phyloP scores from a whole-genome alignment of 2,113 vertebrate species.

The Oncorhynchus clarkii region DNA sequence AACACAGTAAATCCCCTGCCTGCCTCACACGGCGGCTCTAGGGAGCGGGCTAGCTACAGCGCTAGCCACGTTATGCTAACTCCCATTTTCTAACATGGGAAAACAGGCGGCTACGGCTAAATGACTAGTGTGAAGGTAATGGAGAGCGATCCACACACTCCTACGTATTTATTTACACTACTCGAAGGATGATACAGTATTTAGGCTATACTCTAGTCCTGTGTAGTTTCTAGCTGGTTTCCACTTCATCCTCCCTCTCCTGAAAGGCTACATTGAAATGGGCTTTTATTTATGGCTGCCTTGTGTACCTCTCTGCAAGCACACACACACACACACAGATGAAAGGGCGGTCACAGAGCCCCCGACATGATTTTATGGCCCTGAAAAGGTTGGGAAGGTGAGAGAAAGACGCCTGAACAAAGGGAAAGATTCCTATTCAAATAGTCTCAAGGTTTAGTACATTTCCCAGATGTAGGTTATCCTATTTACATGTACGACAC shows the following conservation, averaged over 20 bases:
- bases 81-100: not conserved
- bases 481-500: no score
- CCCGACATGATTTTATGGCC: slow-evolving; percentile 76
- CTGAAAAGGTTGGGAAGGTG: slow-evolving; percentile 70
- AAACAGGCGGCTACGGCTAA: not conserved
- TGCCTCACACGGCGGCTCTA: not conserved
- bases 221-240: not conserved
- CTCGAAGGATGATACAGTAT: no score
- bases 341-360: slow-evolving; percentile 73
- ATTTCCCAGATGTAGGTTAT: no score
- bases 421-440: no score
- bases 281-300: slow-evolving; percentile 73
- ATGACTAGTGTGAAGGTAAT: not conserved
- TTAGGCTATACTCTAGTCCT: no score
- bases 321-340: slow-evolving; percentile 57
- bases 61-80: not conserved
- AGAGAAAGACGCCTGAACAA: slow-evolving; percentile 35
- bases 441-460: no score
- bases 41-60: not conserved
- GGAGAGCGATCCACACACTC: no score
- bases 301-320: slow-evolving; percentile 48
- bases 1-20: slow-evolving; percentile 63
- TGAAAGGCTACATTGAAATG: slow-evolving; percentile 55
- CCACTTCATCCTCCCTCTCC: slow-evolving; percentile 20
- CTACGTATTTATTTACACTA: no score